These are phyloP conservation scores for Struthidea cinerea DNA, from an alignment of 2,113 vertebrate species.

Conservation along the genomic window DNA sequence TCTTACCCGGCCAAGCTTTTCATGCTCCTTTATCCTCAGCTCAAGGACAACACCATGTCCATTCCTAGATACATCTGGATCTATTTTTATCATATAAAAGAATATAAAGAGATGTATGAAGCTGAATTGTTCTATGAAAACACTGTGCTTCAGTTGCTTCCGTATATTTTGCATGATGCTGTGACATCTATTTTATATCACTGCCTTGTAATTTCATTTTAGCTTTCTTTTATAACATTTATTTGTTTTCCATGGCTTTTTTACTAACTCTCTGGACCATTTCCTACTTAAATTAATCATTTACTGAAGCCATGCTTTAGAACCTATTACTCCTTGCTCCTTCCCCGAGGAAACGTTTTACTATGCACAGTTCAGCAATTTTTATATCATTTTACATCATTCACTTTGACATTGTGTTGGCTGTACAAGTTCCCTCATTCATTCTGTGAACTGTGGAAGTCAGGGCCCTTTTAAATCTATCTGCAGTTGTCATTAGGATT, in stretches of 20 bases:
- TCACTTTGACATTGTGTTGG: constrained; percentile 3
- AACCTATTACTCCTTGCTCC: not conserved
- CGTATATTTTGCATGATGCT: not conserved
- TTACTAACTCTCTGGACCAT: not conserved
- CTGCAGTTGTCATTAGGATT: not conserved
- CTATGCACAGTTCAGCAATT: constrained; percentile 8
- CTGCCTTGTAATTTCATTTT: not conserved
- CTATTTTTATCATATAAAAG: not conserved
- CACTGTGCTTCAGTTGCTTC: not conserved
- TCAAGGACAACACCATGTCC: not conserved
- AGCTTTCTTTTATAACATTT: not conserved
- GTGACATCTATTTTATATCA: not conserved
- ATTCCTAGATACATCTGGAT: not conserved
- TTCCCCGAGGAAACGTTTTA: not conserved
- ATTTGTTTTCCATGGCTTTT: not conserved
- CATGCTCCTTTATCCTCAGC: not conserved
- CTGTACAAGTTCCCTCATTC: not conserved
- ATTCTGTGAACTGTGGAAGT: not conserved
- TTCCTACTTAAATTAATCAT: not conserved
- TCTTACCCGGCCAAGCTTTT: not conserved
- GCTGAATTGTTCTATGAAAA: not conserved
- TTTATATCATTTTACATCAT: constrained; percentile 10
- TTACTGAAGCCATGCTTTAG: not conserved
- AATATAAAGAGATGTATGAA: not conserved
- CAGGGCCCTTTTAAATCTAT: not conserved